Base-by-base conservation (phyloP, 2,113 vertebrate genomes). In the Urocitellus parryii region DNA sequence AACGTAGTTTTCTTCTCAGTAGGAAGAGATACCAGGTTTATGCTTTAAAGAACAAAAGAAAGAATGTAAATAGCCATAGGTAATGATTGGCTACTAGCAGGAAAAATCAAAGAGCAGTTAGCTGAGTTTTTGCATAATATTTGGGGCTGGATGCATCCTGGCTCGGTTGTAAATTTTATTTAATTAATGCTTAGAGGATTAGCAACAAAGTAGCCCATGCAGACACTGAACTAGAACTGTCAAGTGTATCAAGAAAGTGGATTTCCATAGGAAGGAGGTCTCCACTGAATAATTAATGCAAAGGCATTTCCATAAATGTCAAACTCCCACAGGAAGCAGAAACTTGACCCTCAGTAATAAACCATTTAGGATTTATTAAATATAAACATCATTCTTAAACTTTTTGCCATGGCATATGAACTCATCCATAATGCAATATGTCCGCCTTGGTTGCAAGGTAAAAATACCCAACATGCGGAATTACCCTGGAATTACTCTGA, bases 341-440 rank as follows among this genome's bases (percentile, higher is more conserved):
- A 97, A 96, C 98, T 98, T 98, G 98, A 98, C 98, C 98, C 98
- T 98, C 96, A 90, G 98, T 98, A 98, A 98, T 98, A 98, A 98
- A 98, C 98, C 98, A 97, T 98, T 98, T 99, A 98, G 97, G 96
- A 98, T 98, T 98, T 98, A 98, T 98, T 99, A 98, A 97, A 97
- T 97, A 90, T 96, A 98, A 98, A 96, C 96, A 88, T 96, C 95
- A 20, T 98, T 97, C 96, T 98, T 97, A 98, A 98, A 97, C 96
- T 96, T 92, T 98, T 98, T 98, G 98, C 97, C 97, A 34, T 97
- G 97, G 93, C 91, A 96, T 95, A 95, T 97, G 97, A 98, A 98
- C 98, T 97, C 97, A 98, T 98, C 97, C 97, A 98, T 98, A 98
- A 98, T 98, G 97, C 96, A 98, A 2, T 77, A 48, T 94, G 95